Base-by-base conservation (phyloP, 2,113 vertebrate species). In the Sinocyclocheilus grahami region DNA sequence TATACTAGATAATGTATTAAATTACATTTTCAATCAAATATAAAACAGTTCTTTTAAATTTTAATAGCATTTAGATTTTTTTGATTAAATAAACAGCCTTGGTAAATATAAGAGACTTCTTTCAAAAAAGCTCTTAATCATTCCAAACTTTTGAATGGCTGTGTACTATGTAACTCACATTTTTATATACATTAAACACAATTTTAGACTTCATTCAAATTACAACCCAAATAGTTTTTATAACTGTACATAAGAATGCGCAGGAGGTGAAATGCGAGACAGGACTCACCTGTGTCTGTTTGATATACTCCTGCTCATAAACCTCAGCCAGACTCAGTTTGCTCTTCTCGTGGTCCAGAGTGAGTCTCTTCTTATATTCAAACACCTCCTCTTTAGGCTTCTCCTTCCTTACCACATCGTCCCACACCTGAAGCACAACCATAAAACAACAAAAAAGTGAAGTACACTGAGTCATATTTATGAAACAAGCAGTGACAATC, bases 291-390 rank as follows among this genome's bases (percentile, higher is more conserved):
- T 98, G 96, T 55, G 92, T 95, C 90, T 97, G 96, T 89, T 97
- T 99, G 87, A 98, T 84, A 90, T 96, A 99, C 85, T 99, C 97
- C 46, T 99, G 96, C 78, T 99, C 97, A 6, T 99, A 99, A 87
- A 99, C 96, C 91, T 99, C 96, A 58, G 98, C 97, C 0, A 99
- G 95, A 91, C 97, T 99, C 91, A 96, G 92, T 85, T 99, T 99
- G 94, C 98, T 99, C 93, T 99, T 99, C 89, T 99, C 97, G 0
- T 99, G 97, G 91, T 99, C 97, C 92, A 99, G 91, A 0, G 96
- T 96, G 39, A 99, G 88, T 18, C 96, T 95, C 90, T 99, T 99
- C 86, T 98, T 99, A 87, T 97, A 99, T 53, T 99, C 97, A 93
- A 95, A 98, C 0, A 94, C 94, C 1, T 97, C 95, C 72, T 99